Base-by-base conservation (phyloP, 2,113 vertebrate species). In the Trogon melanurus region DNA sequence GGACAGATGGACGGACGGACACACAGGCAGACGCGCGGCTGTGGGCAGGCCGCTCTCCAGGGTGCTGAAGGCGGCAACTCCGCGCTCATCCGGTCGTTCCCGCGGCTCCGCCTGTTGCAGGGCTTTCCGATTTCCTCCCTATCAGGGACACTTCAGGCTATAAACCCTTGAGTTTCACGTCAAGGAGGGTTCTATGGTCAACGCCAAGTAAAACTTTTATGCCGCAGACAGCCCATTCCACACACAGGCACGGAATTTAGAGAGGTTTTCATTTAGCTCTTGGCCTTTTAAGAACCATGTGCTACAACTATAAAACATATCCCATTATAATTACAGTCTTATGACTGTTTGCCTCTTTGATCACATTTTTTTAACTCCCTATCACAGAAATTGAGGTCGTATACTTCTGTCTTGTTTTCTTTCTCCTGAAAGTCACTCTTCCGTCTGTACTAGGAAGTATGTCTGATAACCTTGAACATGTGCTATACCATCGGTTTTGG, bases 11-110 rank as follows among this genome's bases (percentile, higher is more conserved):
- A 32, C 36, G 5, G 9, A 15, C 1, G 3, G 23, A n/a, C 54
- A 19, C 17, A 1, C 26, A 5, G 56, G 21, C 20, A 20, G 8
- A 4, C 44, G 29, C 10, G 9, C 2, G 0, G 61, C 16, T 19
- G 23, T 25, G 23, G 32, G 20, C 30, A 7, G 14, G 5, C 41
- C 41, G 79, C 97, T 98, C 93, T 97, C 97, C 95, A 95, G 71
- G 95, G 95, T 96, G 82, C 97, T 97, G 95, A 85, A 79, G 57
- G 2, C 0, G 1, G 26, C 20, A 3, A 10, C 29, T 22, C 48
- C 3, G 1, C 5, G 1, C 11, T 72, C 15, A 51, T 44, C 36
- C 3, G 0, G 20, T 3, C 1, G 13, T 25, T 81, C 7, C 13
- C 0, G 4, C 4, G 0, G 6, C 29, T 56, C 36, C 11, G 5